A percentile compares a stretch with the other conserved stretches of the same genome.
Conservation (phyloP, 2,797 vertebrate species). For the Gadopsis marmoratus region DNA sequence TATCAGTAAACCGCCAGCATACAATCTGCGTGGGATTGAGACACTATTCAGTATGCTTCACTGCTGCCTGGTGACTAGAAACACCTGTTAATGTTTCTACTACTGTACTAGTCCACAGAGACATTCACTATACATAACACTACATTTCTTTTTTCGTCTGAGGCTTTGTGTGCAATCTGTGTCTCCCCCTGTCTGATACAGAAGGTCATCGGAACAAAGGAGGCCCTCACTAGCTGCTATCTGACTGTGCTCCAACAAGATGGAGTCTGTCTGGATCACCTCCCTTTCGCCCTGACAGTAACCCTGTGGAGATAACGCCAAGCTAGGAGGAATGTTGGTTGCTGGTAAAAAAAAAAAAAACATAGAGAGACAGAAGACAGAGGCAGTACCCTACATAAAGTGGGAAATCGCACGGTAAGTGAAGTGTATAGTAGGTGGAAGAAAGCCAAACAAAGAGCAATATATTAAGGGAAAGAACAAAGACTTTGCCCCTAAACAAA, state of each 20-base stretch:
- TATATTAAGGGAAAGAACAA: constrained; percentile 5
- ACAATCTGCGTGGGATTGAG: constrained; percentile 34
- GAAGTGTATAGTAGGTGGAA: constrained; percentile 14
- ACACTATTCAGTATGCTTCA: constrained; percentile 28
- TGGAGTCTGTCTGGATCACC: constrained; percentile 69
- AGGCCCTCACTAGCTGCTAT: constrained; percentile 65
- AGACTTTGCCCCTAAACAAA: background rate
- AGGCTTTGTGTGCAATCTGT: constrained; percentile 7
- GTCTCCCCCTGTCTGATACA: constrained; percentile 28
- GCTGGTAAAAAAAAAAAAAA: constrained; percentile 21
- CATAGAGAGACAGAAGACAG: constrained; percentile 15
- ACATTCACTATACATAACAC: background rate
- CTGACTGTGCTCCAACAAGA: constrained; percentile 68
- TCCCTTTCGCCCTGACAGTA: constrained; percentile 55
- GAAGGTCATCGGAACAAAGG: constrained; percentile 62
- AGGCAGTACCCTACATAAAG: constrained; percentile 6
- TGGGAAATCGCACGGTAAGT: constrained; percentile 25
- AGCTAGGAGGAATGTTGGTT: constrained; percentile 56
- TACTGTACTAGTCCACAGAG: constrained; percentile 5
- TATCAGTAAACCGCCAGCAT: constrained; percentile 40
- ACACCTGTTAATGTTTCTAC: constrained; percentile 32
- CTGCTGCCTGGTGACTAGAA: constrained; percentile 42
- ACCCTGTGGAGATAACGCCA: constrained; percentile 65
- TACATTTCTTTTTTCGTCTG: constrained; percentile 9
- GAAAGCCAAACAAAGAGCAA: constrained; percentile 26